Percentiles rank a stretch among this genome's conserved stretches.
phyloP scores from a whole-genome alignment of 2,888 invertebrate genomes.

The Cheilosia vernalis region DNA sequence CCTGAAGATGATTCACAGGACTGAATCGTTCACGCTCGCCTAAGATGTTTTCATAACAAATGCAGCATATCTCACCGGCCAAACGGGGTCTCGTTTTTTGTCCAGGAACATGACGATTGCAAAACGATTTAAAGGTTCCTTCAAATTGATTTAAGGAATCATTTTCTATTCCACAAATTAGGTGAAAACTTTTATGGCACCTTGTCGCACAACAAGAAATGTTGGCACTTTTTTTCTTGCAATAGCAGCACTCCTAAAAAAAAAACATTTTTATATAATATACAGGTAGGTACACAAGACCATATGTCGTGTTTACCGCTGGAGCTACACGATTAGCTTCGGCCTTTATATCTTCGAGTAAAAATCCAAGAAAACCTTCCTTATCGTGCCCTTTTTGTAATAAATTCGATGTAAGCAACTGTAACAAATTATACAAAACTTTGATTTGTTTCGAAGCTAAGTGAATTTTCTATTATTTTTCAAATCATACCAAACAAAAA shows the following conservation, averaged over 20 bases:
- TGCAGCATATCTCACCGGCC: slow-evolving; percentile 84
- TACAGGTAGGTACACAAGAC: not conserved
- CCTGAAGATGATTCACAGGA: slow-evolving; percentile 85
- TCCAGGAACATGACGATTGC: slow-evolving; percentile 76
- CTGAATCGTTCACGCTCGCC: slow-evolving; percentile 80
- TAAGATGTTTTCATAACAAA: slow-evolving; percentile 86
- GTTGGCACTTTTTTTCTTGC: slow-evolving; percentile 87
- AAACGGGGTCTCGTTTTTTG: slow-evolving; percentile 31
- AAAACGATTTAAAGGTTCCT: slow-evolving; percentile 85
- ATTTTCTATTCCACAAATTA: slow-evolving; percentile 88
- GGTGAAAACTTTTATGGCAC: slow-evolving; percentile 89
- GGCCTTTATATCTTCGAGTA: slow-evolving; percentile 87
- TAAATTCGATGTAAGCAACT: slow-evolving; percentile 89
- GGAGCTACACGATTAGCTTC: slow-evolving; percentile 87
- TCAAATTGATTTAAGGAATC: slow-evolving; percentile 87
- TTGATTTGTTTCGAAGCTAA: not conserved
- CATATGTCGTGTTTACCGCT: slow-evolving; percentile 84
- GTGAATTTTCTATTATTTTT: not conserved
- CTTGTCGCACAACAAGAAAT: slow-evolving; percentile 87
- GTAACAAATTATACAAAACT: slow-evolving; percentile 77
- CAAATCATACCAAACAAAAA: slow-evolving; percentile 87
- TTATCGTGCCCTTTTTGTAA: slow-evolving; percentile 87
- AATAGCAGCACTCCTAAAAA: slow-evolving; percentile 88
- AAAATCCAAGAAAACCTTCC: slow-evolving; percentile 90
- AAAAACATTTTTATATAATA: slow-evolving; percentile 28